These are phyloP conservation scores for Lypha dubia DNA, from an alignment of 2,888 invertebrate genomes.

Conservation along the genomic window DNA sequence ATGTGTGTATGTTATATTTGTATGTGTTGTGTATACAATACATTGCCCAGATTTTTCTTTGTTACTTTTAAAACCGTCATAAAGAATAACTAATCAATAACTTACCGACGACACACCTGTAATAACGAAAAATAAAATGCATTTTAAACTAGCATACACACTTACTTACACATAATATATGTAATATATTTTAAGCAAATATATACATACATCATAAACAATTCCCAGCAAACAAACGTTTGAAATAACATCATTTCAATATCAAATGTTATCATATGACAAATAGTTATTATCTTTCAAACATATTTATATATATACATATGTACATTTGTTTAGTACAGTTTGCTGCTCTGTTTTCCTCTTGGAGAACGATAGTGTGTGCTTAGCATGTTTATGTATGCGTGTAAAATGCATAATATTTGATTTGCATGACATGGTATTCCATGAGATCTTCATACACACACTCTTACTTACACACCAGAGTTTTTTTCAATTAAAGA, in stretches of 20 bases:
- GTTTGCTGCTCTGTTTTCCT: neutral
- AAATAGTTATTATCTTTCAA: neutral
- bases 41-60: conserved; percentile 22
- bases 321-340: neutral
- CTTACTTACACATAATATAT: conserved; percentile 56
- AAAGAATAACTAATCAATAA: conserved; percentile 55
- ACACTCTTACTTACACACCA: conserved; percentile 58
- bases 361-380: neutral
- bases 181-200: conserved; percentile 6
- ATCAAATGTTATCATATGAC: neutral
- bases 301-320: neutral
- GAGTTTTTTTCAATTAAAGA: conserved; percentile 5
- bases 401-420: neutral
- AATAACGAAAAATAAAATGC: conserved; percentile 44
- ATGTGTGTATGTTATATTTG: conserved; percentile 14
- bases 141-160: conserved; percentile 33
- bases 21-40: conserved; percentile 16
- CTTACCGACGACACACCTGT: conserved; percentile 59
- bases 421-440: neutral
- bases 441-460: conserved; percentile 35
- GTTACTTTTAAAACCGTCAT: conserved; percentile 20
- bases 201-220: neutral
- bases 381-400: neutral
- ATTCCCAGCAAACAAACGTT: neutral
- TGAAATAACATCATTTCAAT: too few relatives aligned